Conservation (phyloP, 2,797 vertebrate species). For the Labroides dimidiatus region DNA sequence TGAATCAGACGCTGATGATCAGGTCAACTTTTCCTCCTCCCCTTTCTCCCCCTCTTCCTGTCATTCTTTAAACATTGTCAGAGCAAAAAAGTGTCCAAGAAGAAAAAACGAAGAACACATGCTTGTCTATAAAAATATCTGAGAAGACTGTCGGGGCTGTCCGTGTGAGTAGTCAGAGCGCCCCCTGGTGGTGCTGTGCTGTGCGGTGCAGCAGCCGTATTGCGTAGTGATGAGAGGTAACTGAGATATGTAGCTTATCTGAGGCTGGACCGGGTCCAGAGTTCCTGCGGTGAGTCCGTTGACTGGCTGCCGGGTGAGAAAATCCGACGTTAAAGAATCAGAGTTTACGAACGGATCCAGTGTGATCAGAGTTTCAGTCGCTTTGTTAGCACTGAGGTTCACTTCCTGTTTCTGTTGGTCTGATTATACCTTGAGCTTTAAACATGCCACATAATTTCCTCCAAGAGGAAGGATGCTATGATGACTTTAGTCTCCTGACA, state of each 20-base stretch:
- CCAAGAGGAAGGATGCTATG: neutral
- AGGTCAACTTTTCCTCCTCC: constrained; percentile 7
- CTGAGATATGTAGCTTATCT: constrained; percentile 87
- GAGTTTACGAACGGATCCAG: constrained; percentile 19
- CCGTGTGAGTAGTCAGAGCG: constrained; percentile 47
- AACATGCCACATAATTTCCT: neutral
- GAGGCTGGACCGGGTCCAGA: constrained; percentile 72
- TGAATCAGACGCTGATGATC: neutral
- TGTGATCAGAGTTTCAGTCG: constrained; percentile 31
- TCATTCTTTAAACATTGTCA: constrained; percentile 57
- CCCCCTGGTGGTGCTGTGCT: constrained; percentile 67
- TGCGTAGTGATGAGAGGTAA: constrained; percentile 88
- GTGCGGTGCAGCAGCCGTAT: constrained; percentile 79
- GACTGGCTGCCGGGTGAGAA: constrained; percentile 39
- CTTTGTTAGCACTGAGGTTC: neutral
- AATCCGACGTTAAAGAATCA: neutral
- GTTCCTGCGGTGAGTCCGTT: constrained; percentile 54
- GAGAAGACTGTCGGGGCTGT: constrained; percentile 58
- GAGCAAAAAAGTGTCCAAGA: constrained; percentile 62
- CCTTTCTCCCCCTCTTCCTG: neutral
- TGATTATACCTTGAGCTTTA: neutral
- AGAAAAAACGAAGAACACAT: constrained; percentile 41
- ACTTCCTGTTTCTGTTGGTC: too few species aligned
- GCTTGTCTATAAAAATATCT: constrained; percentile 70
- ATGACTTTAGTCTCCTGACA: too few species aligned